Percentiles rank a stretch among this genome's conserved stretches.
These are phyloP conservation scores for Norana najaformis DNA, from an alignment of 2,888 invertebrate genomes.

Conservation along the genomic window DNA sequence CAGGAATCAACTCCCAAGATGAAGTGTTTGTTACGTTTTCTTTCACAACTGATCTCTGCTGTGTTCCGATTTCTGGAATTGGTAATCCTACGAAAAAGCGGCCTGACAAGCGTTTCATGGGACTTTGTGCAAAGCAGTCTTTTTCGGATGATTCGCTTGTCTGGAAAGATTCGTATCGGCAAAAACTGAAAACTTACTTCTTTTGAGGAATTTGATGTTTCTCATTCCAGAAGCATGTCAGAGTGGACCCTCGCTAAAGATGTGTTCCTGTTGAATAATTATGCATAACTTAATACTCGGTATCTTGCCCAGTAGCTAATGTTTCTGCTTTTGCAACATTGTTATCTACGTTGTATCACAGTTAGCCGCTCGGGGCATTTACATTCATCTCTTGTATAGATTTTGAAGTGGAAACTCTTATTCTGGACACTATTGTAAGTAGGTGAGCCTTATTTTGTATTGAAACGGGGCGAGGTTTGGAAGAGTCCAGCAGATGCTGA, in stretches of 20 bases:
- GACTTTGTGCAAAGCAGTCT: background rate
- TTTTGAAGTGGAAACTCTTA: background rate
- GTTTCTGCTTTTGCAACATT: background rate
- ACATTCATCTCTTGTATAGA: background rate
- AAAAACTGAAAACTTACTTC: background rate
- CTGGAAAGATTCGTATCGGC: background rate
- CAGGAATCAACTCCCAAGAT: background rate
- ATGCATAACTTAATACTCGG: background rate
- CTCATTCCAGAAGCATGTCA: constrained; percentile 13
- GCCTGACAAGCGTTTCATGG: background rate
- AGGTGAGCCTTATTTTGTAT: background rate
- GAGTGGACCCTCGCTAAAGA: background rate
- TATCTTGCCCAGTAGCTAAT: background rate
- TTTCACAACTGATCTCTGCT: background rate
- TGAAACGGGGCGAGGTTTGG: background rate
- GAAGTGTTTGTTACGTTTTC: background rate
- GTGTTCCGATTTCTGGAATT: background rate
- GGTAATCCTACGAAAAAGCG: background rate
- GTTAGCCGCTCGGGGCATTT: background rate
- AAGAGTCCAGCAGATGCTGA: background rate
- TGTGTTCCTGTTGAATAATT: constrained; percentile 1
- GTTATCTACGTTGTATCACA: background rate
- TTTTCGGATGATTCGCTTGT: background rate
- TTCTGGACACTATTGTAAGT: background rate
- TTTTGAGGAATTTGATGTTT: background rate